Evolutionary conservation across 2,113 vertebrate species (phyloP), one percentile per base, ranked within the genome.

Genomic region (Microtus ochrogaster): DNA sequence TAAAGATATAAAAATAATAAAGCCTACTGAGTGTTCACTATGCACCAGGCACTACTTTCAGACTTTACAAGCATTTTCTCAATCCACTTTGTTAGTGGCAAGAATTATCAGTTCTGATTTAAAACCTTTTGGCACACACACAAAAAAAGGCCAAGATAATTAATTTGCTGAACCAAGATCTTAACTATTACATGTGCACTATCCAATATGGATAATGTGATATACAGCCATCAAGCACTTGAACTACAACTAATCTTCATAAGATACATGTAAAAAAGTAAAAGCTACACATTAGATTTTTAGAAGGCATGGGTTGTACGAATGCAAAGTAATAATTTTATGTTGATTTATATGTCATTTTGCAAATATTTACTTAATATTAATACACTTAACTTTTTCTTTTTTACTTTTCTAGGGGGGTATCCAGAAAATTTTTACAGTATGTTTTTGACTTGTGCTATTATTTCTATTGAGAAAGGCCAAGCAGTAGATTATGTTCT

Each of bases 71-170:
- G 5, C 10, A 79, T 76, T 89, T 39, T 74, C 44, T 90, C 13
- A 49, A 79, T 16, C 21, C n/a, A n/a, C 73, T 79, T 52, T n/a
- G 22, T 21, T 66, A 76, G 9, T 74, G 22, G 12, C 30, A 97
- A 89, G 7, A 96, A 91, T 55, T 89, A 85, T 22, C 74, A 83
- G 33, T 33, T 24, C 7, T 33, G 28, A 78, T 36, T 79, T 52
- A 87, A 65, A 87, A 96, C 85, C 73, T 68, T 92, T 47, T 90
- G 30, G 24, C 55, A 55, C 52, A 52, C 52, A 52, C 74, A 82
- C 41, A 86, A 90, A 70, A 82, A 58, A 82, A 61, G 16, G 9
- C 8, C 47, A 78, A 19, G 52, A 2, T 78, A 78, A 19, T 36
- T 52, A 36, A 36, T 8, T 47, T 78, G 44, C 76, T 33, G 76